Conservation (phyloP, 2,888 invertebrate species). For the Taenaris catops region DNA sequence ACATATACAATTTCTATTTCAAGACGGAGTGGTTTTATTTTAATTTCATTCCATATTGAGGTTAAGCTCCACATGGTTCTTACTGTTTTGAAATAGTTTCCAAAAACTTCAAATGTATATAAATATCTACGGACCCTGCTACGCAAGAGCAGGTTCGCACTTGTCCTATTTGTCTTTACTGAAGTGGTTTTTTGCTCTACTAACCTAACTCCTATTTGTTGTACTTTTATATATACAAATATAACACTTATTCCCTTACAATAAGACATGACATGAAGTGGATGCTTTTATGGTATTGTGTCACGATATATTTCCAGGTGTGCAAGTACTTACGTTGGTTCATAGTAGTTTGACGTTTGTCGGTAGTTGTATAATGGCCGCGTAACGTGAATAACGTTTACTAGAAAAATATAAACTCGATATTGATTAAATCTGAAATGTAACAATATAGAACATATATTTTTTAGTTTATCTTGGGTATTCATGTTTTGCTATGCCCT, state of each 20-base stretch:
- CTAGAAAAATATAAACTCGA: too few relatives aligned
- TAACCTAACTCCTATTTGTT: constrained; percentile 59
- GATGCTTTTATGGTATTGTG: constrained; percentile 60
- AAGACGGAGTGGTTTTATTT: too few relatives aligned
- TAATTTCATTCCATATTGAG: too few relatives aligned
- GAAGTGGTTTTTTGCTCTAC: constrained; percentile 63
- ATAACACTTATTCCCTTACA: constrained; percentile 5
- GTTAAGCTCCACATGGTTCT: too few relatives aligned
- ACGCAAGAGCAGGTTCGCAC: neutral
- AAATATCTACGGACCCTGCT: neutral
- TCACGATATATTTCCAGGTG: constrained; percentile 72
- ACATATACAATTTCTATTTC: too few relatives aligned
- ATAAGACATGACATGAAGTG: constrained; percentile 12
- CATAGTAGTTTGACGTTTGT: constrained; percentile 48
- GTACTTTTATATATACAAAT: constrained; percentile 24
- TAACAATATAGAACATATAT: too few relatives aligned
- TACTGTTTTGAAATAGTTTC: too few relatives aligned
- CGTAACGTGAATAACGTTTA: too few relatives aligned
- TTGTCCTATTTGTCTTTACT: constrained; percentile 43
- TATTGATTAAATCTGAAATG: too few relatives aligned
- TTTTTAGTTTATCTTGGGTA: too few relatives aligned
- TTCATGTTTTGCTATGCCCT: too few relatives aligned
- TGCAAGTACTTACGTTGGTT: constrained; percentile 51
- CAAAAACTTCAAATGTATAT: too few relatives aligned
- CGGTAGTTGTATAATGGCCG: neutral